Evolutionary conservation across 2,888 invertebrate genomes (phyloP), one percentile per base, ranked within the genome.

Genomic region (Agrochola lota): DNA sequence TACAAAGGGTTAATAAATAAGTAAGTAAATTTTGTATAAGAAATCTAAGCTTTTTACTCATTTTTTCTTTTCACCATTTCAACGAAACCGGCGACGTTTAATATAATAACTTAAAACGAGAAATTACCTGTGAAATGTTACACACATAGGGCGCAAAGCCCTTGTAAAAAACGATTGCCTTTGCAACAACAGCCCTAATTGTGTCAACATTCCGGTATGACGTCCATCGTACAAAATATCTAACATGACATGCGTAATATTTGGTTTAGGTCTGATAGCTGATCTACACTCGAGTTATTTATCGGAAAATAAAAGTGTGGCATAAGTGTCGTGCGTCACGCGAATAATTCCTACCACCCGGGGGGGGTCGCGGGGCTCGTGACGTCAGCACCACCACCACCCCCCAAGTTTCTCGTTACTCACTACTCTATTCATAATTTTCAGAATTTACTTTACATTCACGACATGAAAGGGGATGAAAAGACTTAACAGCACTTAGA

Each of bases 271-370:
- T 74, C 78, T 77, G 85, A 88, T 86, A 89, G 77, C 79, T 81
- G 85, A 88, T 88, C 85, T 82, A 78, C 84, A 87, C 85, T 88
- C 81, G 67, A 88, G 78, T 82, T 87, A 84, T 88, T 91, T 91
- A 91, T 90, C 90, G 87, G 85, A 89, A 88, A 90, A 91, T 91
- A 89, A 91, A 90, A 91, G 86, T 90, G 89, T 88, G 87, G 85
- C 89, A 90, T 91, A 90, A 91, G 84, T 86, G 87, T 78, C 85
- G 92, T 95, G 95, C 95, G 95, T 95, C 95, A 95, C 88, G 77
- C 82, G 83, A 85, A 91, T 92, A 92, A 92, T 92, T 92, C 91
- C 90, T 87, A 87, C 85, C 82, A 84, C 77, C 83, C 73, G 67
- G 40, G 80, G 78, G 80, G 74, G 81, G 72, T 35, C 59, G 67